phyloP scores from a whole-genome alignment of 2,797 vertebrate species.

The Cryptoblepharus egeriae region DNA sequence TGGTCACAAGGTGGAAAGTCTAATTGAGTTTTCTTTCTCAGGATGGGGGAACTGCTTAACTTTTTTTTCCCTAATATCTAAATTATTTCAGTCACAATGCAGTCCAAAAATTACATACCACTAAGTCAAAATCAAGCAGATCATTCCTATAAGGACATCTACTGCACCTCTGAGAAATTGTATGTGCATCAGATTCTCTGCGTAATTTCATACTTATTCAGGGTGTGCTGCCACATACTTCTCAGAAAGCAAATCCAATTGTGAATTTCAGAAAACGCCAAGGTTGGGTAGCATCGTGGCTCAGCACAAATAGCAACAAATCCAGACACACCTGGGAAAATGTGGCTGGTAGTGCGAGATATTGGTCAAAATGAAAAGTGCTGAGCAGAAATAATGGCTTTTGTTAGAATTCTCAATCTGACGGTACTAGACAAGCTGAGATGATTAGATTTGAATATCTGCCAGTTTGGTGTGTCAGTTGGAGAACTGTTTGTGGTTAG shows the following conservation, averaged over 20 bases:
- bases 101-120: conserved; percentile 60
- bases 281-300: conserved; percentile 30
- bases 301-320: conserved; percentile 33
- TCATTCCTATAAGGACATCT: conserved; percentile 57
- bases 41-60: conserved; percentile 45
- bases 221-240: conserved; percentile 23
- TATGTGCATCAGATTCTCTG: conserved; percentile 67
- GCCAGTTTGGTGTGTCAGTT: too few relatives aligned
- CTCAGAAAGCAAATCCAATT: conserved; percentile 57
- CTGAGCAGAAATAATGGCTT: background rate
- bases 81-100: conserved; percentile 61
- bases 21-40: conserved; percentile 64
- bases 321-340: background rate
- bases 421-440: too few relatives aligned
- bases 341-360: background rate
- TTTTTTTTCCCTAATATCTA: conserved; percentile 50
- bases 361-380: conserved; percentile 13
- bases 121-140: conserved; percentile 60
- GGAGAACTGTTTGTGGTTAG: too few relatives aligned
- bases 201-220: conserved; percentile 56
- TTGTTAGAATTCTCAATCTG: too few relatives aligned
- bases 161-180: conserved; percentile 58
- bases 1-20: conserved; percentile 54
- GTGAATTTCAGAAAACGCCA: conserved; percentile 48
- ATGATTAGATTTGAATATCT: too few relatives aligned